Conservation (phyloP, 2,113 vertebrate genomes). For the Montifringilla adamsi region DNA sequence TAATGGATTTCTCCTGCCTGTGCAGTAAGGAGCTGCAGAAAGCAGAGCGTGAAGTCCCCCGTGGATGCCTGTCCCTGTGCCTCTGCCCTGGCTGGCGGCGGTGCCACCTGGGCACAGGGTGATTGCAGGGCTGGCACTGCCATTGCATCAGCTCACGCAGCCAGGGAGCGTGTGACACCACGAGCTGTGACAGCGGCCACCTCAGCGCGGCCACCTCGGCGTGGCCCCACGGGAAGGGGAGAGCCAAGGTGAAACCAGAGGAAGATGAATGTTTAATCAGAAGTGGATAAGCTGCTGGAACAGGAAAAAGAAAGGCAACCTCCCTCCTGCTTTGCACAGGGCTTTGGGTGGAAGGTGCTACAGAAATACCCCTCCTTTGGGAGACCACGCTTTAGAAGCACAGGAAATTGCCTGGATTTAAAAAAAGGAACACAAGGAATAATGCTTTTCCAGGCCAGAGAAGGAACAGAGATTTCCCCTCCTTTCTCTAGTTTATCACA, state of each 20-base stretch:
- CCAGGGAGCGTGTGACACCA: background rate
- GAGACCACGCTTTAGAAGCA: background rate
- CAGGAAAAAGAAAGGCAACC: background rate
- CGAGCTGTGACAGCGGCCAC: background rate
- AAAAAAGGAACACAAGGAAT: slow-evolving; percentile 4
- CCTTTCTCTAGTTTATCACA: background rate
- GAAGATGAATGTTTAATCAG: background rate
- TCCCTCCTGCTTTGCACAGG: background rate
- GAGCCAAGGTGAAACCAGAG: background rate
- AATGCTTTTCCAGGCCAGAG: background rate
- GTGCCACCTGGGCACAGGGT: background rate
- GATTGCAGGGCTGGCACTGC: background rate
- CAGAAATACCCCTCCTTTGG: background rate
- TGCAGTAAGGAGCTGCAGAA: background rate
- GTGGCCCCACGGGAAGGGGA: background rate
- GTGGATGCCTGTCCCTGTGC: background rate
- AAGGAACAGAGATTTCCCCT: slow-evolving; percentile 4
- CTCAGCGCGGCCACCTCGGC: background rate
- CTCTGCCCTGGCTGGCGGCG: background rate
- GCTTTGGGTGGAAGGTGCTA: background rate
- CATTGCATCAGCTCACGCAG: background rate
- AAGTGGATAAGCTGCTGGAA: background rate
- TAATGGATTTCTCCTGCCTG: background rate
- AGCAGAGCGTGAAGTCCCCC: background rate
- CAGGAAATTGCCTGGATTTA: slow-evolving; percentile 13